Evolutionary conservation across 2,797 vertebrate genomes (phyloP).

Genomic region (Pseudochaenichthys georgianus): DNA sequence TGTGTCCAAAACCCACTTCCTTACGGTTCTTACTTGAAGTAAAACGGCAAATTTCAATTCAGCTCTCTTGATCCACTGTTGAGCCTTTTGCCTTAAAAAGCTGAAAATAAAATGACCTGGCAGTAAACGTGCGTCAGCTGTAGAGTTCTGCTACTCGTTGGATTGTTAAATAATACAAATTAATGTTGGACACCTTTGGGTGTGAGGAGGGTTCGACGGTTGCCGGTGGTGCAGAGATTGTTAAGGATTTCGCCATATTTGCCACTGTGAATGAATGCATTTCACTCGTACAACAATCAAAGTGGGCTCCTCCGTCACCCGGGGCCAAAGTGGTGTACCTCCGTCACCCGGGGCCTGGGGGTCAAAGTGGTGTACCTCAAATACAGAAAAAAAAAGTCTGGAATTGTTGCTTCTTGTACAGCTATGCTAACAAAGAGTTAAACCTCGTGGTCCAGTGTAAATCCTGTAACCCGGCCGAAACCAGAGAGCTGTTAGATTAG

Average conservation of each 20-base stretch:
- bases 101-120: slow-evolving; percentile 69
- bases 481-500: slow-evolving; percentile 69
- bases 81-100: slow-evolving; percentile 85
- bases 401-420: slow-evolving; percentile 61
- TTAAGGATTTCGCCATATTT: slow-evolving; percentile 81
- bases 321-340: too few relatives aligned
- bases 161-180: slow-evolving; percentile 40
- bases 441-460: slow-evolving; percentile 69
- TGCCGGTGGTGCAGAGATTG: slow-evolving; percentile 82
- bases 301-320: slow-evolving; percentile 30
- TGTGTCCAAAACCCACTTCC: too few relatives aligned
- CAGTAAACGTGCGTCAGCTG: slow-evolving; percentile 63
- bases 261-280: slow-evolving; percentile 82
- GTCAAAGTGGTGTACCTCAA: slow-evolving; percentile 71
- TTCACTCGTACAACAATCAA: slow-evolving; percentile 79
- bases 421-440: slow-evolving; percentile 77
- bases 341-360: too few relatives aligned
- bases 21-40: slow-evolving; percentile 82
- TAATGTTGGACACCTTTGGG: slow-evolving; percentile 57
- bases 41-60: slow-evolving; percentile 81
- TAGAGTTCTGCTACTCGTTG: slow-evolving; percentile 70
- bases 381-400: slow-evolving; percentile 15
- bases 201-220: slow-evolving; percentile 76
- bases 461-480: slow-evolving; percentile 81
- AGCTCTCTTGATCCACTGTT: slow-evolving; percentile 83